Conservation (phyloP, 2,797 vertebrate genomes). For the Trachops cirrhosus region DNA sequence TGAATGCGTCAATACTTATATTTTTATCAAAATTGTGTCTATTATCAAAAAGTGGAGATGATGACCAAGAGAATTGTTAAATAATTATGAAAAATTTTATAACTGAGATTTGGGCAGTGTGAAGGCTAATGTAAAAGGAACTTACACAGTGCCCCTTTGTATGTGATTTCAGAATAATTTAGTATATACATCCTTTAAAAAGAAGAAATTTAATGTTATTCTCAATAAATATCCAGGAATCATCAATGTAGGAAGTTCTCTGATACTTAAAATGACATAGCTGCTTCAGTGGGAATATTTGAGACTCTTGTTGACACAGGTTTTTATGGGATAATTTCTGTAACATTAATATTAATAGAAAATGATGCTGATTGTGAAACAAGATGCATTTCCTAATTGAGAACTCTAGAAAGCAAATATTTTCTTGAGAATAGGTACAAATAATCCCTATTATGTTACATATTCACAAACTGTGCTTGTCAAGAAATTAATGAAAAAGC, state of each 20-base stretch:
- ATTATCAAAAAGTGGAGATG: background rate
- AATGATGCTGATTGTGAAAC: background rate
- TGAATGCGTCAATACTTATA: background rate
- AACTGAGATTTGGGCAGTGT: background rate
- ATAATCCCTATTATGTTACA: background rate
- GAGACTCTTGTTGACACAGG: background rate
- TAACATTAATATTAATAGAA: background rate
- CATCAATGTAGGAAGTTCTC: background rate
- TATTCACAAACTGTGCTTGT: background rate
- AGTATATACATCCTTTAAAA: background rate
- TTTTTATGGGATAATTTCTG: background rate
- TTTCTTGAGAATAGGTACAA: background rate
- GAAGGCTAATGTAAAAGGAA: background rate
- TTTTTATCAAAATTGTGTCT: background rate
- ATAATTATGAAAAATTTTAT: background rate
- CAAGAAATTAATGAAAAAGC: background rate
- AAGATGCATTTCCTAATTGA: background rate
- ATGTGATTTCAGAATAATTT: background rate
- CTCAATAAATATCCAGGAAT: background rate
- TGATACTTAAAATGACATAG: background rate
- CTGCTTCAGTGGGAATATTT: background rate
- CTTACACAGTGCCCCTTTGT: background rate
- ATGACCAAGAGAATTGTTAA: background rate
- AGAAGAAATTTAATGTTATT: background rate
- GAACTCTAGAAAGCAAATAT: conserved; percentile 12